These are phyloP conservation scores for Machaerirhynchus nigripectus DNA, from an alignment of 2,113 vertebrate species.

Conservation along the genomic window DNA sequence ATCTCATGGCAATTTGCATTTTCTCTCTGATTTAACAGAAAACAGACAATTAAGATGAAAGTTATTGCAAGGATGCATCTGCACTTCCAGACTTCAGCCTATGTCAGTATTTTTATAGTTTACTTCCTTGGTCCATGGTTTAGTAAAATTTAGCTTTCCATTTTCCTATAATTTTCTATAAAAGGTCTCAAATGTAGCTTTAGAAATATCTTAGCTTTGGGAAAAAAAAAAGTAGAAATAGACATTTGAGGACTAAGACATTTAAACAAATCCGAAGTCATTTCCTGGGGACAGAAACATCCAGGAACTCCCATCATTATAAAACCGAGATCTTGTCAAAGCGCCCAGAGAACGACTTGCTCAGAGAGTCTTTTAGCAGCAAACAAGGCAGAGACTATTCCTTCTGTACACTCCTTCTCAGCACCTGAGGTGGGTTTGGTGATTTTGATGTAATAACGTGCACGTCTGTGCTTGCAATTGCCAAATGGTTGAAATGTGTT, in stretches of 20 bases:
- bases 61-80: background rate
- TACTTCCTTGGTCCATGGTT: background rate
- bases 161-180: background rate
- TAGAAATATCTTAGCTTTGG: background rate
- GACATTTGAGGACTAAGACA: background rate
- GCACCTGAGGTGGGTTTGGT: background rate
- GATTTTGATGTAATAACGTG: background rate
- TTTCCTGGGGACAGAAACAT: background rate
- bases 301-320: background rate
- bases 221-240: background rate
- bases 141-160: background rate
- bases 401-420: background rate
- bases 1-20: slow-evolving; percentile 2
- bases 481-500: background rate
- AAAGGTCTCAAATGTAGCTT: background rate
- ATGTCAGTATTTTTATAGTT: slow-evolving; percentile 11
- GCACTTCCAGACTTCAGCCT: slow-evolving; percentile 42
- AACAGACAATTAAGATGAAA: slow-evolving; percentile 56
- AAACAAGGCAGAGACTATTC: background rate
- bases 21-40: slow-evolving; percentile 30
- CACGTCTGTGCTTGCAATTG: background rate
- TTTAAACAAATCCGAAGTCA: background rate
- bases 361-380: background rate
- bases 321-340: background rate
- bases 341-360: background rate